These are phyloP conservation scores for Macrotrachela quadricornifera DNA, from an alignment of 1,140 invertebrate species.

Conservation along the genomic window DNA sequence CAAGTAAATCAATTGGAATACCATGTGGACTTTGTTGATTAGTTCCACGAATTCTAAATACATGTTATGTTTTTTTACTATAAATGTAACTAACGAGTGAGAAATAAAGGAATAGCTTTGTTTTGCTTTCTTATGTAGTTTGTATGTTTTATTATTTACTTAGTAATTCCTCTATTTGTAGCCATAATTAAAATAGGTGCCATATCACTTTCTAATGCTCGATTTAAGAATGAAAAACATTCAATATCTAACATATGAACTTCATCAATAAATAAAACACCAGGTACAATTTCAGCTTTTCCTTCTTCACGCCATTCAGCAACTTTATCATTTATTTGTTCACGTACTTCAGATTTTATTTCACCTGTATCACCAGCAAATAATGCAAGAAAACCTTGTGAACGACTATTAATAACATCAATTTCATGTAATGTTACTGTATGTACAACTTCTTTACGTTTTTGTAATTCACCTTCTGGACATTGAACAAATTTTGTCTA, in stretches of 20 bases:
- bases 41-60: constrained; percentile 80
- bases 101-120: background rate
- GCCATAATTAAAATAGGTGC: constrained; percentile 93
- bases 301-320: constrained; percentile 96
- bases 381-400: constrained; percentile 83
- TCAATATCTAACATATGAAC: constrained; percentile 97
- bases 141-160: no score
- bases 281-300: constrained; percentile 91
- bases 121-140: no score
- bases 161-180: constrained; percentile 85
- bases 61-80: no score
- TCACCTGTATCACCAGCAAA: constrained; percentile 97
- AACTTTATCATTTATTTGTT: constrained; percentile 94
- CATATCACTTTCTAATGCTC: constrained; percentile 85
- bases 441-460: constrained; percentile 94
- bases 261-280: constrained; percentile 48
- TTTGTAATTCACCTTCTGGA: constrained; percentile 92
- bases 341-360: constrained; percentile 85
- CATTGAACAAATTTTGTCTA: constrained; percentile 75
- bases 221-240: constrained; percentile 90
- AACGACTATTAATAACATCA: constrained; percentile 88
- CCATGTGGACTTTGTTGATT: constrained; percentile 80
- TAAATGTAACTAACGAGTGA: constrained; percentile 1
- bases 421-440: constrained; percentile 95
- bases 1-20: constrained; percentile 80